Evolutionary conservation across 2,888 invertebrate genomes (phyloP).

Genomic region (Synergus gifuensis): DNA sequence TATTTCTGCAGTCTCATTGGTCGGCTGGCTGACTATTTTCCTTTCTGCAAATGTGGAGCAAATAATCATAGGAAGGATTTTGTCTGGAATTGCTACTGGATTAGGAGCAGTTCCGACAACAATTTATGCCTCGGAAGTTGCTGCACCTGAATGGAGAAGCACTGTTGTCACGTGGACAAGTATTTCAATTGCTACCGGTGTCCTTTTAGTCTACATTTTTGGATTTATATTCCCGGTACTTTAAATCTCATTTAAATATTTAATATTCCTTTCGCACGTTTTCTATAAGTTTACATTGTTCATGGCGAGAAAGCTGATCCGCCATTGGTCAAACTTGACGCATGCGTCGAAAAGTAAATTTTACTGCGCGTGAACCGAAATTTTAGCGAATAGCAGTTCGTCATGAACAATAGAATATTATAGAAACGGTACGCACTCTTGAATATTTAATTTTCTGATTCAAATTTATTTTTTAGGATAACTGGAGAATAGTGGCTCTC

Average conservation of each 20-base stretch:
- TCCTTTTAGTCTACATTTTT: conserved; percentile 79
- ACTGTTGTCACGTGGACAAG: conserved; percentile 81
- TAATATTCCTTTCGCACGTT: too few relatives aligned
- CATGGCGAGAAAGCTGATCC: too few relatives aligned
- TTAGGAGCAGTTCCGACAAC: conserved; percentile 80
- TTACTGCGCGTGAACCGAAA: too few relatives aligned
- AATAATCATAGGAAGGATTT: conserved; percentile 77
- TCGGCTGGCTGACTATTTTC: conserved; percentile 80
- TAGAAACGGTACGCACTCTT: too few relatives aligned
- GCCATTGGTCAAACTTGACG: too few relatives aligned
- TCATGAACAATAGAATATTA: too few relatives aligned
- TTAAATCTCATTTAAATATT: too few relatives aligned
- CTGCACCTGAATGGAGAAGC: conserved; percentile 77
- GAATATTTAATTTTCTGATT: background rate
- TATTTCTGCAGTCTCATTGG: conserved; percentile 78
- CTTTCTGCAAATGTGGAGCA: conserved; percentile 74
- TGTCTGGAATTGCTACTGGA: conserved; percentile 80
- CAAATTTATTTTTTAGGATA: conserved; percentile 71
- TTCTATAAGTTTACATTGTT: too few relatives aligned
- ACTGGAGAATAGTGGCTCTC: conserved; percentile 78
- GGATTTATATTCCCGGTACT: conserved; percentile 78
- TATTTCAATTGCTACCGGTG: conserved; percentile 79
- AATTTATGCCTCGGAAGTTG: conserved; percentile 80
- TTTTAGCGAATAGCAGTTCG: too few relatives aligned
- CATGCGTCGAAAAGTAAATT: too few relatives aligned